phyloP scores from a whole-genome alignment of 2,113 vertebrate genomes.

The Rhinichthys klamathensis region DNA sequence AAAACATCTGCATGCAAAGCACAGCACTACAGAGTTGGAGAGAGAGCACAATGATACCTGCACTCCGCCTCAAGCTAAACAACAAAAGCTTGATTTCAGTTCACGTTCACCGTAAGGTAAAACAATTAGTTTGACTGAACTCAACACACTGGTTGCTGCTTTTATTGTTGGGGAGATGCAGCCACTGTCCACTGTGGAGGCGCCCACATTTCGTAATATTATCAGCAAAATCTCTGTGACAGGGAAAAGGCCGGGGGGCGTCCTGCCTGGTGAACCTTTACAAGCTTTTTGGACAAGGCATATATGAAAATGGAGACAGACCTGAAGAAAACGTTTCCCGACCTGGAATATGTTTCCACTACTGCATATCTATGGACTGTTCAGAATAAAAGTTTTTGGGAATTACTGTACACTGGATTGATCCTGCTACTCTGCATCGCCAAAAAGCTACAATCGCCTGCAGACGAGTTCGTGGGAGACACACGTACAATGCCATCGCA shows the following conservation, averaged over 20 bases:
- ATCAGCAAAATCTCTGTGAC: neutral
- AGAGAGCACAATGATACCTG: too few relatives aligned
- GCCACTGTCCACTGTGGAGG: neutral
- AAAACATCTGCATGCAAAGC: too few relatives aligned
- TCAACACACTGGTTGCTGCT: neutral
- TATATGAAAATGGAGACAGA: conserved; percentile 2
- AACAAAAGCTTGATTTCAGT: too few relatives aligned
- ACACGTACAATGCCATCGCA: too few relatives aligned
- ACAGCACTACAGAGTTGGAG: neutral
- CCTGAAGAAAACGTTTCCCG: neutral
- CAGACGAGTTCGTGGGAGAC: too few relatives aligned
- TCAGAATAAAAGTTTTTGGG: neutral
- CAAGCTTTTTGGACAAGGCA: neutral
- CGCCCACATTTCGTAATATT: neutral
- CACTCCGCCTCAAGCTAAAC: too few relatives aligned
- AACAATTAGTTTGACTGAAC: neutral
- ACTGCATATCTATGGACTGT: conserved; percentile 3
- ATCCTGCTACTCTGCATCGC: neutral
- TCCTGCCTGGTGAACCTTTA: neutral
- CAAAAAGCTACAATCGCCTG: too few relatives aligned
- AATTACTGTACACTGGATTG: neutral
- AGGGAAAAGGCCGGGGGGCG: too few relatives aligned
- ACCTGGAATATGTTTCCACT: neutral
- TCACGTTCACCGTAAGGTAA: neutral
- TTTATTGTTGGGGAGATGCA: conserved; percentile 17